These are phyloP conservation scores for Rhegmatorhina hoffmannsi DNA, from an alignment of 2,113 vertebrate species.

Conservation along the genomic window DNA sequence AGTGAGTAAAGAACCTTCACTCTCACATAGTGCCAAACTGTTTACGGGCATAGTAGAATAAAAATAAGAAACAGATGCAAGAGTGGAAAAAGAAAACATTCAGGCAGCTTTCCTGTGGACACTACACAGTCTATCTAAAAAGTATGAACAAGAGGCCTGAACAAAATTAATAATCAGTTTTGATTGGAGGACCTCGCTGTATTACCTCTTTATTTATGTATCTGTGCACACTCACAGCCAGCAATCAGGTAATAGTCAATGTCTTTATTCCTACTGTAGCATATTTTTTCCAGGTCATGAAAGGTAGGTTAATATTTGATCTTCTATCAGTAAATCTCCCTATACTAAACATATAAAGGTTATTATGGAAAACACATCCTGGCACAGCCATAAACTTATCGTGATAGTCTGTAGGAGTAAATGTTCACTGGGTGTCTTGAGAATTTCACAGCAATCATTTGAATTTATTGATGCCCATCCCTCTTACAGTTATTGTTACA, in stretches of 20 bases:
- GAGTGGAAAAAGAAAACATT: not conserved
- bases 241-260: not conserved
- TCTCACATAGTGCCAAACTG: not conserved
- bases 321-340: not conserved
- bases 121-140: not conserved
- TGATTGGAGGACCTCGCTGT: not conserved
- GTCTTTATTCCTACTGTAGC: not conserved
- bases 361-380: not conserved
- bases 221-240: not conserved
- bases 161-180: not conserved
- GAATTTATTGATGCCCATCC: not conserved
- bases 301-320: slow-evolving; percentile 56
- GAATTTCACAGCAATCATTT: not conserved
- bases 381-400: not conserved
- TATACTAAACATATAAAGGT: not conserved
- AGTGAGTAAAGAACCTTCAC: not conserved
- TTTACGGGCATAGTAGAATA: not conserved
- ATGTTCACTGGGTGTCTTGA: not conserved
- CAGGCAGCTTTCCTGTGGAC: not conserved
- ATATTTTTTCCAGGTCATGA: not conserved
- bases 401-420: not conserved
- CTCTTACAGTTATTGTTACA: not conserved
- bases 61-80: not conserved
- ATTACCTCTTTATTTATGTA: not conserved
- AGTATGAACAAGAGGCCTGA: not conserved